phyloP scores from a whole-genome alignment of 2,888 invertebrate genomes.

The Lithodes maja region DNA sequence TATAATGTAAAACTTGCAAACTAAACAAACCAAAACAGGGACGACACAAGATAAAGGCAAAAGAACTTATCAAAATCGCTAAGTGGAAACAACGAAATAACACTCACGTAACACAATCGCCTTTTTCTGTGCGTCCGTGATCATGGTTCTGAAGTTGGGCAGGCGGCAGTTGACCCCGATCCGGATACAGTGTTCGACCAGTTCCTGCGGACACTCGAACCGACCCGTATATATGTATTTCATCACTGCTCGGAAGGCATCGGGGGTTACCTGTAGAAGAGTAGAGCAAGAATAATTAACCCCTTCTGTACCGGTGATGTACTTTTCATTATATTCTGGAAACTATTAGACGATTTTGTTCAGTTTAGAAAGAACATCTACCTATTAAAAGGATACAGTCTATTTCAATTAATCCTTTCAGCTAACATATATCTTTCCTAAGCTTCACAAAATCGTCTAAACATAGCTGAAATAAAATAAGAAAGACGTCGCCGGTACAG shows the following conservation, averaged over 20 bases:
- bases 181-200: slow-evolving; percentile 74
- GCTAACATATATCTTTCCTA: too few relatives aligned
- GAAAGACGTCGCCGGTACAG: too few relatives aligned
- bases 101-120: slow-evolving; percentile 74
- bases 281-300: not conserved
- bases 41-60: too few relatives aligned
- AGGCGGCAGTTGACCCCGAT: slow-evolving; percentile 76
- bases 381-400: too few relatives aligned
- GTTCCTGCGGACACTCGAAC: slow-evolving; percentile 74
- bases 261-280: slow-evolving; percentile 73
- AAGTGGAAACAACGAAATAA: not conserved
- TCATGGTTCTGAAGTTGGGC: slow-evolving; percentile 72
- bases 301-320: not conserved
- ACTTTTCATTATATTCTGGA: too few relatives aligned
- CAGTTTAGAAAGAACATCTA: too few relatives aligned
- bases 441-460: too few relatives aligned
- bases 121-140: slow-evolving; percentile 74
- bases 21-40: too few relatives aligned
- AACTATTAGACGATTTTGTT: too few relatives aligned
- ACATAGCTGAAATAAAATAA: too few relatives aligned
- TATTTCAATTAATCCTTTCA: too few relatives aligned
- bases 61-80: not conserved
- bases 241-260: slow-evolving; percentile 75
- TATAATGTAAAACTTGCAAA: too few relatives aligned
- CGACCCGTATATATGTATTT: slow-evolving; percentile 76